Percentiles rank a stretch among this genome's conserved stretches.
phyloP scores from a whole-genome alignment of 2,113 vertebrate species.

The Cervus canadensis region DNA sequence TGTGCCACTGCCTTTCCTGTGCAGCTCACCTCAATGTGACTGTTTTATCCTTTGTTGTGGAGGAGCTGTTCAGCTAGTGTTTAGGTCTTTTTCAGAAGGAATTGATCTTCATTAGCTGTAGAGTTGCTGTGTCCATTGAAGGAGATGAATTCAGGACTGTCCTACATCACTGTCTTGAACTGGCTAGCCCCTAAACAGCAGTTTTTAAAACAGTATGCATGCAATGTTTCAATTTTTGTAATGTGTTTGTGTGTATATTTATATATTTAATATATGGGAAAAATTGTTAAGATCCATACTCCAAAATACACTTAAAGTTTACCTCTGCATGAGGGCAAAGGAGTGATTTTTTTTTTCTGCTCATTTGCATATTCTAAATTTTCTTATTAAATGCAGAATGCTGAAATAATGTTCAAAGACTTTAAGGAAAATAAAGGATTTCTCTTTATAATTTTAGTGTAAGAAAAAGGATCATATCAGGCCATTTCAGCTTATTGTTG shows the following conservation, averaged over 20 bases:
- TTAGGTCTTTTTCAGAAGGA: background rate
- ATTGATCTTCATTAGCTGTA: background rate
- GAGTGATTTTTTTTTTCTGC: background rate
- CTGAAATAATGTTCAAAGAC: background rate
- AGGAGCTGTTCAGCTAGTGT: background rate
- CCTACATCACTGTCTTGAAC: background rate
- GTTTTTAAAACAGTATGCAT: background rate
- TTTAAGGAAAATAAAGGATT: background rate
- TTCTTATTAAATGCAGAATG: background rate
- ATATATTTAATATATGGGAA: background rate
- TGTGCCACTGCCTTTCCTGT: background rate
- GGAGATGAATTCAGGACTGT: background rate
- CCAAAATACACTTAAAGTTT: background rate
- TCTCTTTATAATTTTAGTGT: background rate
- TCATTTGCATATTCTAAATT: constrained; percentile 7
- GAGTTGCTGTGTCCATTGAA: background rate
- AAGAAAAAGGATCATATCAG: background rate
- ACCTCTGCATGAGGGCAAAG: background rate
- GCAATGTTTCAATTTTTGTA: background rate
- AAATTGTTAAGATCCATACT: background rate
- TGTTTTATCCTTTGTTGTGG: background rate
- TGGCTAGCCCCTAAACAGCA: background rate
- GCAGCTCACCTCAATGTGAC: background rate
- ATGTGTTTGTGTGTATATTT: background rate
- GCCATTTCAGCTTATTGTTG: background rate